Evolutionary conservation across 2,113 vertebrate genomes (phyloP), one percentile per base, ranked within the genome.

Genomic region (Carassius auratus): DNA sequence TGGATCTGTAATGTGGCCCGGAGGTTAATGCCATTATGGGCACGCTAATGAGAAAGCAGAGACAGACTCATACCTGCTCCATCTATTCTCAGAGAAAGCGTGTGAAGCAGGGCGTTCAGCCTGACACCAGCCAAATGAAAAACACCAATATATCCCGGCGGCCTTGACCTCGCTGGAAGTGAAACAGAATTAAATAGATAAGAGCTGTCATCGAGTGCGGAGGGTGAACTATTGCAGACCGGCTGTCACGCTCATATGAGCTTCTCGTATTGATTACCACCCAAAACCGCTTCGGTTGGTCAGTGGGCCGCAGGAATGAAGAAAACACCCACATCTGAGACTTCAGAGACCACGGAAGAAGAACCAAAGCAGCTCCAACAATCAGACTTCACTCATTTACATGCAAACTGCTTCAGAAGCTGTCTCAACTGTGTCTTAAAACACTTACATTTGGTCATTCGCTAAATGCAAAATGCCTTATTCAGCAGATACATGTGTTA

Each of bases 121-220:
- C 68, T 81, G 52, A 61, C 57, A 79, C 57, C 33, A 8, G 77
- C 64, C 75, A 75, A 87, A 87, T 87, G 45, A 87, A 75, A 84
- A 84, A 87, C 81, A 80, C 52, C 82, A 84, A 78, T 87, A 64
- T 87, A 80, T 84, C 86, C 45, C 78, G 52, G n/a, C 26, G 66
- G 77, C 33, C 77, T 21, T 76, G 83, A 87, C 71, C 76, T 85
- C 69, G 36, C 59, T 38, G 79, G 52, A 10, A 85, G 83, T 50
- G 71, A n/a, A 87, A 85, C 50, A 85, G 69, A 87, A 81, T 87
- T 55, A 87, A 81, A 87, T 50, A 69, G 78, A 87, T 76, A 85
- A 82, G 73, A 59, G 30, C 83, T 85, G 68, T 85, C 86, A 87
- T 61, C 69, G 8, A 83, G 71, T 77, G 80, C 33, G 68, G 48